These are phyloP conservation scores for Asobara japonica DNA, from an alignment of 1,140 invertebrate species.

Conservation along the genomic window DNA sequence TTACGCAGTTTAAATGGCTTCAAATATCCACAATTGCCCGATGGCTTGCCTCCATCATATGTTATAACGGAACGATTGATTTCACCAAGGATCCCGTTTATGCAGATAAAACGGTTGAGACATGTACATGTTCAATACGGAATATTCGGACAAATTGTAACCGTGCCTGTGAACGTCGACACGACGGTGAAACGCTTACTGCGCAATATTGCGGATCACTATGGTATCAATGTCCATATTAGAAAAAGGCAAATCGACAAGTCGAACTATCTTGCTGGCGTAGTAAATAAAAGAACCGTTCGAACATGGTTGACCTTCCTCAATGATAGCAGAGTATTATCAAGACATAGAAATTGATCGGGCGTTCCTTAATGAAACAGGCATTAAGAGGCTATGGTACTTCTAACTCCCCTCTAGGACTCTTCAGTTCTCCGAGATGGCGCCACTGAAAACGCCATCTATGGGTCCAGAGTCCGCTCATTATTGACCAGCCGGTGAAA, in stretches of 20 bases:
- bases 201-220: slow-evolving; percentile 51
- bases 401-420: no score
- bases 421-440: slow-evolving; percentile 27
- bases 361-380: no score
- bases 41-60: slow-evolving; percentile 43
- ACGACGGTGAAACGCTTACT: slow-evolving; percentile 55
- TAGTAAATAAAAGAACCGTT: slow-evolving; percentile 30
- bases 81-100: slow-evolving; percentile 44
- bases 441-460: slow-evolving; percentile 35
- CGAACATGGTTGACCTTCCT: slow-evolving; percentile 41
- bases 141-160: slow-evolving; percentile 57
- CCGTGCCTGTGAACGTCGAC: slow-evolving; percentile 53
- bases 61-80: slow-evolving; percentile 54
- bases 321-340: no score
- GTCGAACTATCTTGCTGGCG: slow-evolving; percentile 35
- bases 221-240: slow-evolving; percentile 48
- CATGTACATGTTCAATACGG: slow-evolving; percentile 48
- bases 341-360: no score
- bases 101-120: slow-evolving; percentile 54
- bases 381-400: no score
- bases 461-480: no score
- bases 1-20: slow-evolving; percentile 39
- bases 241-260: slow-evolving; percentile 47
- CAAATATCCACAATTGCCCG: slow-evolving; percentile 34
- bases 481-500: no score